phyloP scores from a whole-genome alignment of 2,113 vertebrate genomes.

The Paramisgurnus dabryanus region DNA sequence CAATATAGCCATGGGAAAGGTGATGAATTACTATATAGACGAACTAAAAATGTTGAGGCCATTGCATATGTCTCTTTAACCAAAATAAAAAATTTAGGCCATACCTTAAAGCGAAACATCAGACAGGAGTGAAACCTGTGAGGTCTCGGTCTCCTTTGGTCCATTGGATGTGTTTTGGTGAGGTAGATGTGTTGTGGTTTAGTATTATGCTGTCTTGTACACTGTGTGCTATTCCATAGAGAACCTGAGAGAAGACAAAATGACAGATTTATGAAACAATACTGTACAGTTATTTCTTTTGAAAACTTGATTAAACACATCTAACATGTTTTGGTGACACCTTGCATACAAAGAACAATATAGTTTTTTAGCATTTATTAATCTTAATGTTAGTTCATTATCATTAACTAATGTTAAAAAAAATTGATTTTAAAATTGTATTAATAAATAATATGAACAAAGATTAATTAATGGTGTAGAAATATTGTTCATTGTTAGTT shows the following conservation, averaged over 20 bases:
- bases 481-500: too few relatives aligned
- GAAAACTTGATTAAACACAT: background rate
- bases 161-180: conserved; percentile 52
- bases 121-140: conserved; percentile 55
- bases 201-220: conserved; percentile 42
- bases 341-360: too few relatives aligned
- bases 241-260: conserved; percentile 47
- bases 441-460: too few relatives aligned
- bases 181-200: conserved; percentile 50
- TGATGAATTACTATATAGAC: background rate
- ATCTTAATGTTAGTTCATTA: too few relatives aligned
- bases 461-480: too few relatives aligned
- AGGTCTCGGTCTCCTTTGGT: conserved; percentile 54
- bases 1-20: background rate
- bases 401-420: too few relatives aligned
- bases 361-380: too few relatives aligned
- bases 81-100: background rate
- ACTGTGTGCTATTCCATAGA: conserved; percentile 49
- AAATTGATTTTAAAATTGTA: too few relatives aligned
- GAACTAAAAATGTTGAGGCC: background rate
- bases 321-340: background rate
- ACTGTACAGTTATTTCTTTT: too few relatives aligned
- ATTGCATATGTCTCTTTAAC: background rate
- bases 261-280: background rate
- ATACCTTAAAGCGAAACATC: conserved; percentile 68